Evolutionary conservation across 2,113 vertebrate genomes (phyloP).

Genomic region (Trogon surrucura): DNA sequence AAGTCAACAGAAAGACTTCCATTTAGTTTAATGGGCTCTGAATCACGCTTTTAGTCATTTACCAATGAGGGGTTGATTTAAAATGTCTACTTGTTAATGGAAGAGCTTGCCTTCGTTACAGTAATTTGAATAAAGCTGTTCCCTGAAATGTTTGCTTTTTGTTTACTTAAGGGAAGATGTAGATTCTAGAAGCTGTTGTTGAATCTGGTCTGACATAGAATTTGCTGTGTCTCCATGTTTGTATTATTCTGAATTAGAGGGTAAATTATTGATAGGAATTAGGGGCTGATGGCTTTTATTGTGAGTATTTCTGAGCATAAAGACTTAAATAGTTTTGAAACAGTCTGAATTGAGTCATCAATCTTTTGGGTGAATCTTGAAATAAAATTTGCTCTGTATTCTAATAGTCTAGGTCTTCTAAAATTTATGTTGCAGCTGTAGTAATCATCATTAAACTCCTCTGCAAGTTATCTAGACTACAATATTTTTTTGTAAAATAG

Average conservation of each 20-base stretch:
- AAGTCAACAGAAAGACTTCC: neutral
- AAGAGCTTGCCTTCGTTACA: neutral
- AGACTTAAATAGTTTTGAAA: conserved; percentile 16
- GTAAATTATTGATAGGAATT: neutral
- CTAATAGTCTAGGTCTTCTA: neutral
- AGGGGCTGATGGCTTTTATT: neutral
- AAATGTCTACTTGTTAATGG: neutral
- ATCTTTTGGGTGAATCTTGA: conserved; percentile 20
- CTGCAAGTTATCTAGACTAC: neutral
- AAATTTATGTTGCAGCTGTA: conserved; percentile 18
- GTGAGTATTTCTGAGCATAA: neutral
- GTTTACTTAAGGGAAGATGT: neutral
- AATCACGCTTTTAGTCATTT: neutral
- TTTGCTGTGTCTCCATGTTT: neutral
- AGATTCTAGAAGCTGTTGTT: neutral
- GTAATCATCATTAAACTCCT: neutral
- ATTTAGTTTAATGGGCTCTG: neutral
- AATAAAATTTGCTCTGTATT: conserved; percentile 3
- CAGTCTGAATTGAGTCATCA: conserved; percentile 31
- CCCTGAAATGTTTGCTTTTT: neutral
- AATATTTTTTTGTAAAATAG: conserved; percentile 3
- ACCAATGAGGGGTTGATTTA: neutral
- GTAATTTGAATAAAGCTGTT: neutral
- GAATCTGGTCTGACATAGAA: neutral
- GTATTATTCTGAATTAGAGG: neutral